Evolutionary conservation across 2,113 vertebrate species (phyloP).

Genomic region (Poicephalus meyeri): DNA sequence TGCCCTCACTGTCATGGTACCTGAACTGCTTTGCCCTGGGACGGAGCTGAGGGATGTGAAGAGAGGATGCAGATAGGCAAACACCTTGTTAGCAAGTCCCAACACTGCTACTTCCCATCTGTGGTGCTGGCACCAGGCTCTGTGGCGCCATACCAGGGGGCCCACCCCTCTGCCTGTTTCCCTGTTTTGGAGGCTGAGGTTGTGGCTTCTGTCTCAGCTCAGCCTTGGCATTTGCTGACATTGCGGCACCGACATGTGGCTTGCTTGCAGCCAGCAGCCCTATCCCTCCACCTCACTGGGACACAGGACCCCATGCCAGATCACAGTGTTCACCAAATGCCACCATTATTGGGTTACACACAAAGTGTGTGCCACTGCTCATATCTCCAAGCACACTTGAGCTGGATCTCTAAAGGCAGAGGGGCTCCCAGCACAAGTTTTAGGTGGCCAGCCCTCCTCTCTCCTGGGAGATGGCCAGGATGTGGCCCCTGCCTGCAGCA

Average conservation of each 20-base stretch:
- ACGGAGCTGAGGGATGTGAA: neutral
- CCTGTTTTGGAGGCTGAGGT: rapidly evolving
- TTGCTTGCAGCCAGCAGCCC: neutral
- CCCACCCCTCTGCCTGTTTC: neutral
- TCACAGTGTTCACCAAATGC: rapidly evolving
- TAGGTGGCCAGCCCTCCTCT: neutral
- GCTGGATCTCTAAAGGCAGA: neutral
- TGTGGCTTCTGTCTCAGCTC: neutral
- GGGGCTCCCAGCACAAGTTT: neutral
- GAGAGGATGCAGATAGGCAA: neutral
- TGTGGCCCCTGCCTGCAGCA: neutral
- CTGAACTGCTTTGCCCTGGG: neutral
- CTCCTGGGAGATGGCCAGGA: neutral
- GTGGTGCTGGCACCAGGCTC: neutral
- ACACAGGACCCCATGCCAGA: neutral
- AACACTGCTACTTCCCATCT: neutral
- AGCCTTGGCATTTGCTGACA: neutral
- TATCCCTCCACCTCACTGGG: neutral
- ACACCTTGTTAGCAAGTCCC: rapidly evolving
- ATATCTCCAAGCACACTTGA: neutral
- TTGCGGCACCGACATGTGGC: rapidly evolving
- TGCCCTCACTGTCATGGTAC: rapidly evolving
- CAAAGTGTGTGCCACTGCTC: neutral
- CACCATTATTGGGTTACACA: neutral
- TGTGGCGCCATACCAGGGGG: neutral